Percentiles rank a stretch among this genome's conserved stretches.
Conservation (phyloP, 1,140 invertebrate species). For the Meloidogyne floridensis region DNA sequence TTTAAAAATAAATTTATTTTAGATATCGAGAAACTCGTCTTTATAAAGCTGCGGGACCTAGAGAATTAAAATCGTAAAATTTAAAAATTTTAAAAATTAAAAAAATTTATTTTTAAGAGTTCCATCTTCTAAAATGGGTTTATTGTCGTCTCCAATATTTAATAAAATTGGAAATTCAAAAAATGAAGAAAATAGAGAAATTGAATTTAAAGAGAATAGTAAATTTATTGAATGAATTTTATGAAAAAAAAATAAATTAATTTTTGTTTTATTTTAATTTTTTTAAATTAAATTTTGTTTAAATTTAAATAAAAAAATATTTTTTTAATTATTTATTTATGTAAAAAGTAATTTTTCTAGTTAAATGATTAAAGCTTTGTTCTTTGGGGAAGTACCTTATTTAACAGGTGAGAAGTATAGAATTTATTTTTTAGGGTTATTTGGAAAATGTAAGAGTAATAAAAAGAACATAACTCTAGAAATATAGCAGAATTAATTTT, state of each 20-base stretch:
- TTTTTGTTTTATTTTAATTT: not conserved
- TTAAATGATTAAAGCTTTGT: constrained; percentile 41
- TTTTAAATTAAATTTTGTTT: constrained; percentile 17
- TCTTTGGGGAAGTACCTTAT: constrained; percentile 51
- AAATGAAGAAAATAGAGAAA: not conserved
- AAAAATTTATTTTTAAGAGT: not conserved
- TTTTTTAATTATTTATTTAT: not conserved
- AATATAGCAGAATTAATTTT: no score
- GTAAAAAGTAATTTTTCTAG: not conserved
- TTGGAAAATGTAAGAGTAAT: no score
- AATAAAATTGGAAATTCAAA: not conserved
- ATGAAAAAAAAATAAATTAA: not conserved
- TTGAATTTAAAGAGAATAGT: not conserved
- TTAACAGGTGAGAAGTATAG: constrained; percentile 28
- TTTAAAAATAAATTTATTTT: not conserved
- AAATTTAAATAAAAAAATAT: not conserved
- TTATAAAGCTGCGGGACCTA: constrained; percentile 28
- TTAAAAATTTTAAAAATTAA: not conserved
- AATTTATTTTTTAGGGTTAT: not conserved
- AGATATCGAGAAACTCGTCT: constrained; percentile 57
- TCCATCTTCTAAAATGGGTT: constrained; percentile 10
- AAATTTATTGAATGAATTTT: not conserved
- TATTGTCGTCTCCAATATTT: no score
- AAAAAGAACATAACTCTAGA: no score
- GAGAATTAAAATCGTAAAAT: constrained; percentile 14